Evolutionary conservation across 2,113 vertebrate genomes (phyloP), one percentile per base, ranked within the genome.

Genomic region (human): DNA sequence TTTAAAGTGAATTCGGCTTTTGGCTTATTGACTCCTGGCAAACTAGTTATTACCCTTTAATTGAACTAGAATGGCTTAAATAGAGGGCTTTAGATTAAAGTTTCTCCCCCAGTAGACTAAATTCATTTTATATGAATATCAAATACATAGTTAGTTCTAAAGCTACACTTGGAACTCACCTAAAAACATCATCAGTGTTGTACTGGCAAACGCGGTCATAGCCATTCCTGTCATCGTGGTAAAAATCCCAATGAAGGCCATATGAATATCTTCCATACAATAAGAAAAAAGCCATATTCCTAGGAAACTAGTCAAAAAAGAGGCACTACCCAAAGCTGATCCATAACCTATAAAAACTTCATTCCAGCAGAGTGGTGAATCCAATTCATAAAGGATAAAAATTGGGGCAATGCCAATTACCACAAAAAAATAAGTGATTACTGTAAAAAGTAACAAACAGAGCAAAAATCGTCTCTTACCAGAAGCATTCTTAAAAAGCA

Each of bases 261-360:
- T 99, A 93, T 99, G 48, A 80, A 99, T 98, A 93, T 99, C 99
- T 82, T 99, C 98, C 92, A 99, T 97, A 52, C 98, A 99, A 93
- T 98, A 99, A 10, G 99, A 99, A 95, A 99, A 98, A 3, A 98
- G 17, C 16, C 98, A 98, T 81, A 99, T 98, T 82, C 99, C 99
- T 8, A 99, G 50, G 96, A 99, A 99, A 97, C 99, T 99, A 45
- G 94, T 98, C 80, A 99, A 90, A 59, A 99, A 99, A 43, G 99
- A 95, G 1, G 98, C 84, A 20, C 99, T 99, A 76, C 98, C 99
- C 9, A 99, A 90, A 1, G 99, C 99, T 6, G 99, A 98, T 52
- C 99, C 99, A 5, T 99, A 99, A 87, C 99, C 99, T 90, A 99
- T 98, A 91, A 99, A 98, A 27, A 99, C 98, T 98, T 99, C 99